phyloP scores from a whole-genome alignment of 37 sponge, comb jelly and placozoan species.

The Bolinopsis microptera region DNA sequence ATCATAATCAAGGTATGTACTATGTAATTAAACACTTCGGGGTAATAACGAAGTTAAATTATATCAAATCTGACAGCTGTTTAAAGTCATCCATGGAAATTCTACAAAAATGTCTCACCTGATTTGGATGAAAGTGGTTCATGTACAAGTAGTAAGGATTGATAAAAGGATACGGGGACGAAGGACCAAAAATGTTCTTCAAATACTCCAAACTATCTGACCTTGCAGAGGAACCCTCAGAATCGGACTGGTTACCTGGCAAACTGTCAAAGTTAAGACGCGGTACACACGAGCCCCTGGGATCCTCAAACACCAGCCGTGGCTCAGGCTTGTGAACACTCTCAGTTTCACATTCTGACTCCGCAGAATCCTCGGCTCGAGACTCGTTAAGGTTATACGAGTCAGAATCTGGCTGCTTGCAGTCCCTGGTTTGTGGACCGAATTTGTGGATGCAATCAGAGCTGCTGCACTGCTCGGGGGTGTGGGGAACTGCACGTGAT shows the following conservation, averaged over 20 bases:
- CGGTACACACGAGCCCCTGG: neutral
- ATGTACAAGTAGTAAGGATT: neutral
- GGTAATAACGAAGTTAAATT: too few species aligned
- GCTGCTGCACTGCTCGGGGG: neutral
- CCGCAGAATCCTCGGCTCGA: neutral
- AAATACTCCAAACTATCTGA: constrained; percentile 19
- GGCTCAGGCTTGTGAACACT: neutral
- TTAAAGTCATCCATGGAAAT: too few species aligned
- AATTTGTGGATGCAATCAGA: neutral
- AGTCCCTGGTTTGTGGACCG: neutral
- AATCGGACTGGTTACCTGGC: neutral
- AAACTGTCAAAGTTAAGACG: neutral
- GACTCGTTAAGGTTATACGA: constrained; percentile 20
- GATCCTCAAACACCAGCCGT: neutral
- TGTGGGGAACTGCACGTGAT: neutral
- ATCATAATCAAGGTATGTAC: too few species aligned
- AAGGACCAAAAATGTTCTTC: neutral
- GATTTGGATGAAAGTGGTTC: neutral
- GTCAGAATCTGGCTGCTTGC: neutral
- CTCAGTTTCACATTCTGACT: constrained; percentile 18
- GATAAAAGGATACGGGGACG: neutral
- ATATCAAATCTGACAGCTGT: too few species aligned
- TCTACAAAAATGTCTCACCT: neutral
- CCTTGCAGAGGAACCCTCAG: neutral
- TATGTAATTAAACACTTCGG: too few species aligned